Base-by-base conservation (phyloP, 2,888 invertebrate species). In the Chrysopilus asiliformis region DNA sequence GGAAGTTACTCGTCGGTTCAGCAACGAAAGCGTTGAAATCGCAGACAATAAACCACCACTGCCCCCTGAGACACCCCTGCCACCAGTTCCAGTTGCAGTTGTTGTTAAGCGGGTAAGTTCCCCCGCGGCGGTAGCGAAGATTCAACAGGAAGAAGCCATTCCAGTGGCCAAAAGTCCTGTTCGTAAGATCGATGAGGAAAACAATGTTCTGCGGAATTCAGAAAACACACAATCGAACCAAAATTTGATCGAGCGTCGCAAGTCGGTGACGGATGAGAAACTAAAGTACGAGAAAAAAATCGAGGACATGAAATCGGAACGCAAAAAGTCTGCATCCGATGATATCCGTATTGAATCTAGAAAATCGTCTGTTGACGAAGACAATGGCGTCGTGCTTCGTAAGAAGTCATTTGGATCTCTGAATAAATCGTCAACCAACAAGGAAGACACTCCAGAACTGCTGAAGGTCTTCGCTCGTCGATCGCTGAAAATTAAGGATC, bases 381-480 rank as follows among this genome's bases (percentile, higher is more conserved):
- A 44, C 14, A 43, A 44, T 36, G 47, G 46, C 3, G 61, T 61
- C 7, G 49, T 63, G 27, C 41, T 63, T 33, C 55, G 63, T 17
- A 60, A 60, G 39, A 63, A 63, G 43, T 57, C 61, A 4, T 56
- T 60, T 42, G 53, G 52, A n/a, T 19, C 32, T 2, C 30, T 31
- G n/a, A 37, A 45, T 10, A 41, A 30, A 18, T 36, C 38, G 3
- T 41, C 42, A 4, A 47, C 38, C 24, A 43, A 39, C 12, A 39
- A 39, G 37, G 79, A 81, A 39, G 76, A 79, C 22, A 79, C 81
- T 54, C 82, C 83, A 0, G 83, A 83, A 58, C 55, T 83, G 7
- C 76, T 83, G 74, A 83, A 83, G 60, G 84, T 84, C 1, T 84
- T 84, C 53, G 83, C 83, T 0, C 65, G 84, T 28, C 64, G 83